phyloP scores from a whole-genome alignment of 2,113 vertebrate genomes.

The Ceratotherium simum region DNA sequence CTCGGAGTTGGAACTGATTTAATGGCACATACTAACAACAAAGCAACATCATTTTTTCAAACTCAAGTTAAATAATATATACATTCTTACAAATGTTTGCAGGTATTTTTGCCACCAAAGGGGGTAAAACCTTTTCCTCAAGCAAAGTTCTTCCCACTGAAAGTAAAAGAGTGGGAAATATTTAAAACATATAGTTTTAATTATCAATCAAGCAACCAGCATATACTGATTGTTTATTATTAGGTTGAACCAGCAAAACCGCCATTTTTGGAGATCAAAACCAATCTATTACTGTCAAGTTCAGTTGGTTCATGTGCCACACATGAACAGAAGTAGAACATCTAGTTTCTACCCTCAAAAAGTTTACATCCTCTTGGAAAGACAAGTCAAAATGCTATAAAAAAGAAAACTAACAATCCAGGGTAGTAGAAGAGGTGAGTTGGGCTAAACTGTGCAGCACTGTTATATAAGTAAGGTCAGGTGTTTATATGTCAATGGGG shows the following conservation, averaged over 20 bases:
- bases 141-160: background rate
- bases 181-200: background rate
- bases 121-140: background rate
- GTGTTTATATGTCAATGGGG: background rate
- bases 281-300: background rate
- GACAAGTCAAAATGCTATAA: background rate
- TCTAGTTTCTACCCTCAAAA: background rate
- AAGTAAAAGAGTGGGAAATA: background rate
- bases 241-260: background rate
- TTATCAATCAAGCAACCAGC: background rate
- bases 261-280: background rate
- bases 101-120: background rate
- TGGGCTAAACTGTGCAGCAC: background rate
- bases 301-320: background rate
- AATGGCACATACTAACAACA: background rate
- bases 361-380: background rate
- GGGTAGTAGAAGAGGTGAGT: rapidly evolving
- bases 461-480: background rate
- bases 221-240: background rate
- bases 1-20: too few relatives aligned
- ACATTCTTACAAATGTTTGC: background rate
- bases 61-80: background rate
- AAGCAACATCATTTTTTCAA: background rate
- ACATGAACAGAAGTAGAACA: background rate
- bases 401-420: background rate